Base-by-base conservation (phyloP, 2,888 invertebrate genomes). In the Tenodera sinensis region DNA sequence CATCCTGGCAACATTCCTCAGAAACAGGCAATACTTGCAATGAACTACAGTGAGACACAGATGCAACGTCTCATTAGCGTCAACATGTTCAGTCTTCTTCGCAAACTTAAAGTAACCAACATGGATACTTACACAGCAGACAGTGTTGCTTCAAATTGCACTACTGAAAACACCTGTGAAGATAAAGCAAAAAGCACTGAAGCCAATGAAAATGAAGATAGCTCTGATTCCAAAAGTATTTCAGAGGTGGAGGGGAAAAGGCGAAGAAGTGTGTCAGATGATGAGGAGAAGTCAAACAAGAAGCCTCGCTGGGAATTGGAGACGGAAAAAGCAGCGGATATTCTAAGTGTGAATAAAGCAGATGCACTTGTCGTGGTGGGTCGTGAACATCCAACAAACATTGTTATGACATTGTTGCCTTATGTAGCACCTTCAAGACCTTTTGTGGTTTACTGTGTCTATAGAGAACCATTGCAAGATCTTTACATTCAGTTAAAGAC, bases 311-410 rank as follows among this genome's bases (percentile, higher is more conserved):
- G 97, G 96, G 95, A 96, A 92, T 92, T 95, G 91, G 96, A 96
- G 87, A 96, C 96, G 92, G 95, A 95, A 91, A 93, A 94, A 88
- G 97, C 97, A 2, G 95, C 96, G 83, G 93, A 95, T 89, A 92
- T 96, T 82, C 93, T 97, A 90, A 93, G 94, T 87, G 92, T 93
- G 0, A 89, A 91, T 3, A 96, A 96, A 93, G 95, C 97, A 90
- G 97, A 98, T 93, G 96, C 96, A 9, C 93, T 98, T 88, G 94
- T 97, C 2, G 95, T 99, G 90, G 96, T 96, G 2, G 96, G 96
- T 89, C 98, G 97, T 93, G 98, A 98, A 93, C 97, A 99, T 93
- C 98, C 99, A 0, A 93, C 96, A 14, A 96, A 96, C 91, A 96
- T 99, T 91, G 95, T 97, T 34, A 95, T 96, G 91, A 95, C 96